Evolutionary conservation across 1,140 invertebrate genomes (phyloP), one percentile per base, ranked within the genome.

Genomic region (Popillia japonica): DNA sequence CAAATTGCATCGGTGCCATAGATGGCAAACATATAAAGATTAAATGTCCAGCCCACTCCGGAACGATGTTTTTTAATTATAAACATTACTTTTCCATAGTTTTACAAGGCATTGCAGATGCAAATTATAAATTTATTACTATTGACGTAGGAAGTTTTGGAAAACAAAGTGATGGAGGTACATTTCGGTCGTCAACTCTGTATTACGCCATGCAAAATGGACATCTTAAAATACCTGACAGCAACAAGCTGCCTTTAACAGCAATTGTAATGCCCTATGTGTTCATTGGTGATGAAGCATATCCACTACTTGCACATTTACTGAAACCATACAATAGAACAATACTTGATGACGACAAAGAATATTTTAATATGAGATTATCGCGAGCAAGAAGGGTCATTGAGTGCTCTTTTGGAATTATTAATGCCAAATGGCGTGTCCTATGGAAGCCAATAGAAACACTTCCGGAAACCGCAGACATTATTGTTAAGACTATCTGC

Each of bases 381-480:
- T n/a, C 80, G 42, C 74, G 84, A 27, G 86, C 83, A 27, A 78
- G 85, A 79, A 61, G 84, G 55, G 83, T 86, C 6, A 81, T 88
- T n/a, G 88, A 89, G 81, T 88, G 88, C 83, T 83, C 83, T 4
- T 89, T 89, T 84, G 87, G 87, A 6, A 87, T 88, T 41, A 68
- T 88, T 20, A 82, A 82, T 40, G 55, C 80, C 14, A 81, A 79
- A 55, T 87, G 83, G 79, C 23, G 84, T 42, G 79, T 87, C 42
- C 85, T 87, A 75, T 76, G 81, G 20, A 84, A 76, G 41, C 77
- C 81, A n/a, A 83, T 86, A 9, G 72, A 80, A 75, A 75, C 77
- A 27, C 74, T 72, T 74, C 17, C 41, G 59, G 42, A 79, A 75
- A 22, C 75, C 17, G 77, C 79, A 10, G 41, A 76, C 20, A 76